A percentile compares a stretch with the other conserved stretches of the same genome.
Evolutionary conservation across 92 coral and sea anemone genomes (phyloP).

Genomic region (Parazoanthus darwini): DNA sequence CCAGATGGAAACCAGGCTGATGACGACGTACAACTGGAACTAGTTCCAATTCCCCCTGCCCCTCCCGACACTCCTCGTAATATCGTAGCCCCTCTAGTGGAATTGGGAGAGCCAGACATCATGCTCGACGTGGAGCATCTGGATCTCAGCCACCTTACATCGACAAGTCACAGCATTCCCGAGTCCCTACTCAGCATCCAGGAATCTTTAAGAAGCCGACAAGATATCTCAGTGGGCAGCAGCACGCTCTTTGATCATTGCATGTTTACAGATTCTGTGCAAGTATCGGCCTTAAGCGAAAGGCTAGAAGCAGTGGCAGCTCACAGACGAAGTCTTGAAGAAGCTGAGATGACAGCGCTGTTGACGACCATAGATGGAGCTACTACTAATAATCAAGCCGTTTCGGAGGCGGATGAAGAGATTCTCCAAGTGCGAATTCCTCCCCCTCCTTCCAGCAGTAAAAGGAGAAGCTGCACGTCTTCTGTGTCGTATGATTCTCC

Average conservation of each 20-base stretch:
- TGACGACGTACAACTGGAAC: slow-evolving; percentile 2
- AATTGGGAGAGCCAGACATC: background rate
- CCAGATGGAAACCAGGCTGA: background rate
- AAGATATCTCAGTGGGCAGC: slow-evolving; percentile 14
- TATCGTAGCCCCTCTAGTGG: background rate
- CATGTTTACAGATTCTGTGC: slow-evolving; percentile 38
- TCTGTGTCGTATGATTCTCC: slow-evolving; percentile 39
- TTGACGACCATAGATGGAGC: slow-evolving; percentile 45
- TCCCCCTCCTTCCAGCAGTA: slow-evolving; percentile 43
- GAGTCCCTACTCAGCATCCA: slow-evolving; percentile 30
- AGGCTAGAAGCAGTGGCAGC: slow-evolving; percentile 79
- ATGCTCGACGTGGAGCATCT: slow-evolving; percentile 3
- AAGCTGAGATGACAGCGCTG: slow-evolving; percentile 50
- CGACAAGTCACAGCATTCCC: slow-evolving; percentile 29
- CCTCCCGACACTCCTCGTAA: slow-evolving; percentile 26
- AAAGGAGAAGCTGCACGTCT: slow-evolving; percentile 36
- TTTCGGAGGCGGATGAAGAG: slow-evolving; percentile 32
- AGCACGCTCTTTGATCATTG: slow-evolving; percentile 32
- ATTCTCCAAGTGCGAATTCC: slow-evolving; percentile 32
- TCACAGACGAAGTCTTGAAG: slow-evolving; percentile 55
- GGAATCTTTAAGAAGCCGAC: slow-evolving; percentile 38
- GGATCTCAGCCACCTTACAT: slow-evolving; percentile 27
- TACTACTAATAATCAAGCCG: background rate
- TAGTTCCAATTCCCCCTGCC: slow-evolving; percentile 11
- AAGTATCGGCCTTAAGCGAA: slow-evolving; percentile 57